Base-by-base conservation (phyloP, 1,140 invertebrate genomes). In the Diprion similis region DNA sequence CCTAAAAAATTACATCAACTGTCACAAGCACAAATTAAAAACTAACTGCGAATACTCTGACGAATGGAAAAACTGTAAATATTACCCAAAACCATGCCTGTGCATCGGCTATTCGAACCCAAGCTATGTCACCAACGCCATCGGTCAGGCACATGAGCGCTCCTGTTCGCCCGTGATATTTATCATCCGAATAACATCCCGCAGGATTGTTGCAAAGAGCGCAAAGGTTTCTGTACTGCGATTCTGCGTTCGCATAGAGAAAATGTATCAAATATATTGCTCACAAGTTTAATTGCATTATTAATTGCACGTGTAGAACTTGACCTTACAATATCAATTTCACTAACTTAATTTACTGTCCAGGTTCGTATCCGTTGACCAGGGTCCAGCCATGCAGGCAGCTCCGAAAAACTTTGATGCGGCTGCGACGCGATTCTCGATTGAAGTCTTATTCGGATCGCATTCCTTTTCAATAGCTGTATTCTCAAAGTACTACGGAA, bases 371-470 rank as follows among this genome's bases (percentile, higher is more conserved):
- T 96, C 92, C 0, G 91, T 89, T 0, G 94, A 91, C 95, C 95
- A 97, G 8, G 92, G 90, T 3, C 95, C 95, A 45, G 95, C 92
- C 76, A 95, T 94, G 82, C 95, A 97, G 8, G 94, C 92, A 10
- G 89, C 85, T 17, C 90, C 89, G 83, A 97, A 96, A 84, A 91
- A 95, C 67, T 90, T 85, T 0, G 93, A 90, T 0, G 93, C 87
- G 0, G 92, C 89, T 47, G 90, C 90, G 24, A 96, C 88, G 70
- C 92, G 89, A 84, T 95, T 94, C 83, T 95, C 94, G 0, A 91
- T 88, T 1, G 95, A 80, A 0, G 94, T 93, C 37, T 93, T 82
- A 1, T 89, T 83, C 0, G 89, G 83, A 77, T 94, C 89, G 77
- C 95, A 96, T 9, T 90, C 88, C 72, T 91, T 89, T 1, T 90